These are phyloP conservation scores for Erinaceus europaeus DNA, from an alignment of 2,113 vertebrate species.

Conservation along the genomic window DNA sequence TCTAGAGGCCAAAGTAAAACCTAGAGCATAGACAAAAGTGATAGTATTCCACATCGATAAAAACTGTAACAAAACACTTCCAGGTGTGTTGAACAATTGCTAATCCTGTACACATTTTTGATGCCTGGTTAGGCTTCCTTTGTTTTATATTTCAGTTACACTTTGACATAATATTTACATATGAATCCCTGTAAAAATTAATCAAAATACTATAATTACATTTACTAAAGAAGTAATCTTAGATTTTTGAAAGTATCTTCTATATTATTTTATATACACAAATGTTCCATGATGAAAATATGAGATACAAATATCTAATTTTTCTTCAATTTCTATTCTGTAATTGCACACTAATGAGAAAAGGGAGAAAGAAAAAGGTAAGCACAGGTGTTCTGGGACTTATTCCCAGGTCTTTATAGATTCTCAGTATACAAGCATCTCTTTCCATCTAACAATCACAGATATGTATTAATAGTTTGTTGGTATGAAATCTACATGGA, in stretches of 20 bases:
- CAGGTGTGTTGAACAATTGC: not conserved
- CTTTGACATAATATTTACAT: not conserved
- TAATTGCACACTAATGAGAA: slow-evolving; percentile 15
- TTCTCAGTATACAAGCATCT: not conserved
- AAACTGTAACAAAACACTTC: not conserved
- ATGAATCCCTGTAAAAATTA: not conserved
- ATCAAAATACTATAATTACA: not conserved
- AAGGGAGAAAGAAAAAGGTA: not conserved
- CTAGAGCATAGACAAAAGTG: not conserved
- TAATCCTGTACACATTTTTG: not conserved
- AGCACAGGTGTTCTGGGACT: not conserved
- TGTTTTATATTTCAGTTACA: not conserved
- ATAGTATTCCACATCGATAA: not conserved
- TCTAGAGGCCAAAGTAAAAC: not conserved
- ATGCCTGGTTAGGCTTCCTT: not conserved
- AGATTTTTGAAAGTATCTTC: slow-evolving; percentile 16
- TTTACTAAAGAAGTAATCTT: not conserved
- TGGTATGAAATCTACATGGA: slow-evolving; percentile 61
- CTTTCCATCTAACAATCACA: slow-evolving; percentile 25
- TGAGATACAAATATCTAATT: not conserved
- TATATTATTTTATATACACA: not conserved
- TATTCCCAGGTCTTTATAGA: not conserved
- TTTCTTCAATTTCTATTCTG: slow-evolving; percentile 22
- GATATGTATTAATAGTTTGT: not conserved
- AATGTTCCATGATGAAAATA: not conserved